phyloP scores from a whole-genome alignment of 1,140 invertebrate species.

The Brachionus plicatilis region DNA sequence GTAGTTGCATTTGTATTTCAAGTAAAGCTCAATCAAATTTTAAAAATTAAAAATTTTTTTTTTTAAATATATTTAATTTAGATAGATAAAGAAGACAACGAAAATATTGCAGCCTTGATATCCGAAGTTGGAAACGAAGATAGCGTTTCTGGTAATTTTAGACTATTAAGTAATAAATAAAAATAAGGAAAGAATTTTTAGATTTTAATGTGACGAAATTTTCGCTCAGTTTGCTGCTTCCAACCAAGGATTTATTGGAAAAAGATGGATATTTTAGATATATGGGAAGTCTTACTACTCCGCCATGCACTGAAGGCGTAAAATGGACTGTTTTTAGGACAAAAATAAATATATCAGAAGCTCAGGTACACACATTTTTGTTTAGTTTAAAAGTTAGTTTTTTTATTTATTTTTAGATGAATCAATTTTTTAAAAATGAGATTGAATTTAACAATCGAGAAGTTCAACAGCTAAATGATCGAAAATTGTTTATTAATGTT shows the following conservation, averaged over 20 bases:
- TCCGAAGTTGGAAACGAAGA: not conserved
- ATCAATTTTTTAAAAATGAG: slow-evolving; percentile 20
- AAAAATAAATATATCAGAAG: slow-evolving; percentile 66
- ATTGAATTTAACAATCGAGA: slow-evolving; percentile 21
- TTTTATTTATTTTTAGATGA: not conserved
- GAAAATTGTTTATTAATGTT: not conserved
- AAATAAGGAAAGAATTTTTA: not conserved
- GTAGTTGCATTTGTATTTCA: slow-evolving; percentile 11
- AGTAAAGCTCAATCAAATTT: not conserved
- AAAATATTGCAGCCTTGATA: not conserved
- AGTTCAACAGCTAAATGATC: not conserved
- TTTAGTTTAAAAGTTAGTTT: not conserved
- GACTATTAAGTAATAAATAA: too few species aligned
- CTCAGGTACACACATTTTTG: slow-evolving; percentile 62
- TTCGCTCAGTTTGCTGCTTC: not conserved
- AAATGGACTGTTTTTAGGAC: slow-evolving; percentile 80
- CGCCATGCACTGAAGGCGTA: slow-evolving; percentile 79
- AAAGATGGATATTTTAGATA: slow-evolving; percentile 63
- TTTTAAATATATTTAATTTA: not conserved
- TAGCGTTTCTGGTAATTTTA: not conserved
- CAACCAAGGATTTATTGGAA: not conserved
- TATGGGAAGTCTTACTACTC: slow-evolving; percentile 80
- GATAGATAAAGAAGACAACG: not conserved
- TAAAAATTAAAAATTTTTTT: not conserved
- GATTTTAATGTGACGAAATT: not conserved